Evolutionary conservation across 2,113 vertebrate genomes (phyloP).

Genomic region (Clarias gariepinus): DNA sequence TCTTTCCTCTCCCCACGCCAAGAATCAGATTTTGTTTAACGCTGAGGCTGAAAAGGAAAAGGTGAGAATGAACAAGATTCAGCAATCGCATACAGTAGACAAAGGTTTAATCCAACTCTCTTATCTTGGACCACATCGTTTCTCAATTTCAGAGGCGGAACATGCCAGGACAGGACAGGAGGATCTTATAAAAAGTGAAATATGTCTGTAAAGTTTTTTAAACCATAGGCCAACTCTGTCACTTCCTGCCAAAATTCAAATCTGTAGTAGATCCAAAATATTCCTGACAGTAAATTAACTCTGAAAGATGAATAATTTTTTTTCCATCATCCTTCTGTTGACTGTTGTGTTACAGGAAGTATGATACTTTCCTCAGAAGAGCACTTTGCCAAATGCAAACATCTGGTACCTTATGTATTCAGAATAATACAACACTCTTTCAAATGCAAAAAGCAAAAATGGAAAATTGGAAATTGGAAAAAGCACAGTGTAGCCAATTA

Average conservation of each 20-base stretch:
- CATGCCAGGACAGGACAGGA: conserved; percentile 64
- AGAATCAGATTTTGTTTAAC: not conserved
- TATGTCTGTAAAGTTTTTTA: conserved; percentile 51
- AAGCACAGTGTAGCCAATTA: not conserved
- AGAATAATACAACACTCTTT: not conserved
- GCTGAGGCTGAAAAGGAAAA: not conserved
- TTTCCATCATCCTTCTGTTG: conserved; percentile 22
- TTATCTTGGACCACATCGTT: conserved; percentile 26
- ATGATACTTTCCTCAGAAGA: not conserved
- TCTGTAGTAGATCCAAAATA: conserved; percentile 44
- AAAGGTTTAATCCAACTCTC: conserved; percentile 25
- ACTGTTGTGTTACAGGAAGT: not conserved
- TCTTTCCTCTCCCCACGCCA: not conserved
- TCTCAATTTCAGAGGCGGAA: conserved; percentile 38
- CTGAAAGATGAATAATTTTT: conserved; percentile 12
- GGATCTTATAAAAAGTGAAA: conserved; percentile 43
- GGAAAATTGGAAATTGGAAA: not conserved
- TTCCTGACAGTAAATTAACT: conserved; percentile 19
- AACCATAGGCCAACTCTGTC: conserved; percentile 50
- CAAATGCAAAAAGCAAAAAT: not conserved
- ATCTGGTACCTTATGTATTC: not conserved
- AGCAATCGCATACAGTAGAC: not conserved
- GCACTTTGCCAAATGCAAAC: not conserved
- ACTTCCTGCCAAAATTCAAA: conserved; percentile 52
- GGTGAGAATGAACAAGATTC: not conserved